Evolutionary conservation across 2,888 invertebrate species (phyloP).

Genomic region (Entomobrya proxima): DNA sequence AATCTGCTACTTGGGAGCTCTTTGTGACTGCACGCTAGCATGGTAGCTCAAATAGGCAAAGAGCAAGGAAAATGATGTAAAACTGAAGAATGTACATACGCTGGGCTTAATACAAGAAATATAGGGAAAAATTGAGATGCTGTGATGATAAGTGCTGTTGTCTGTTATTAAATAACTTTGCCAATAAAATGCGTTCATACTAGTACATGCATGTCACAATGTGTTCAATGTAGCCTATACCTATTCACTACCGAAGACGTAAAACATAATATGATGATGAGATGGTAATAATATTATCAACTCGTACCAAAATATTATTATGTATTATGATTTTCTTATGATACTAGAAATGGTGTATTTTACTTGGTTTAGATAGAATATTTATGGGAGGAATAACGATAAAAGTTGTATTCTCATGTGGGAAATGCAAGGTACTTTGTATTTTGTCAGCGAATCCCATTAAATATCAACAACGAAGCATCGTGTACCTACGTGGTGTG

Average conservation of each 20-base stretch:
- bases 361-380: neutral
- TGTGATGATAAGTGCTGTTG: neutral
- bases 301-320: neutral
- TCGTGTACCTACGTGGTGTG: neutral
- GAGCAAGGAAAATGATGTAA: neutral
- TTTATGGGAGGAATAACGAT: neutral
- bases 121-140: neutral
- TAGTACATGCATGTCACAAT: neutral
- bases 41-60: neutral
- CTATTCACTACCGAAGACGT: too few relatives aligned
- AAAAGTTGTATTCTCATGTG: slow-evolving; percentile 7
- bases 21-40: neutral
- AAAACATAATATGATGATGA: slow-evolving; percentile 5
- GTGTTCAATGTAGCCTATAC: too few relatives aligned
- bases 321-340: neutral
- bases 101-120: slow-evolving; percentile 3
- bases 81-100: slow-evolving; percentile 9
- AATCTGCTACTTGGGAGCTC: neutral
- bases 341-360: neutral
- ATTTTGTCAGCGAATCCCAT: neutral
- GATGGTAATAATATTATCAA: neutral
- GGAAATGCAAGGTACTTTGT: neutral
- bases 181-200: neutral
- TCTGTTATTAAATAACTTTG: slow-evolving; percentile 23
- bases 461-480: neutral